Conservation (phyloP, 2,888 invertebrate genomes). For the Chirona hameri region DNA sequence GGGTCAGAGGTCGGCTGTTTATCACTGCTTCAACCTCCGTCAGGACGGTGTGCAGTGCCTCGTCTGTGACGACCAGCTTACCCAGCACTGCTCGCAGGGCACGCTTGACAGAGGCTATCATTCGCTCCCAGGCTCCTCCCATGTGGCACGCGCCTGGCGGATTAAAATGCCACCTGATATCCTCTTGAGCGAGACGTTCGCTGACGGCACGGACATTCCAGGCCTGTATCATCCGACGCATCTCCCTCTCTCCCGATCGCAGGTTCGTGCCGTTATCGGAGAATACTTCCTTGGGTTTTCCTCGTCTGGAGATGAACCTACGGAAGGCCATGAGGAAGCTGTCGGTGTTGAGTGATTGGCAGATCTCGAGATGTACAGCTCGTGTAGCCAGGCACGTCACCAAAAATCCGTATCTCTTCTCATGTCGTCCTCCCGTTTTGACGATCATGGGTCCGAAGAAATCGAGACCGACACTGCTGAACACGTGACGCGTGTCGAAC, state of each 20-base stretch:
- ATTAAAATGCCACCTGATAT: too few relatives aligned
- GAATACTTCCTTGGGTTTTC: background rate
- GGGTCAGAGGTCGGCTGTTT: background rate
- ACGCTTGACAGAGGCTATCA: too few relatives aligned
- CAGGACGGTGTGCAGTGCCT: too few relatives aligned
- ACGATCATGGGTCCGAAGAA: too few relatives aligned
- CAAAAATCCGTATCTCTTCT: background rate
- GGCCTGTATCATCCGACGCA: background rate
- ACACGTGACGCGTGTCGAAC: too few relatives aligned
- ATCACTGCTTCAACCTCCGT: background rate
- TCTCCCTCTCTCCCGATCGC: background rate
- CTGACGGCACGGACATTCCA: background rate
- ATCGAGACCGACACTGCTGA: too few relatives aligned
- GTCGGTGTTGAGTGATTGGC: background rate
- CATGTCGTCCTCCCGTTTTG: too few relatives aligned
- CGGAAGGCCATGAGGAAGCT: background rate
- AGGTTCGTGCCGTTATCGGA: background rate
- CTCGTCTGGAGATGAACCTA: background rate
- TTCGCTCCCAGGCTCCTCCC: too few relatives aligned
- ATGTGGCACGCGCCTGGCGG: too few relatives aligned
- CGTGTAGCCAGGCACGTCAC: background rate
- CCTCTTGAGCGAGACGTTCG: too few relatives aligned
- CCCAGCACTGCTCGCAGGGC: too few relatives aligned
- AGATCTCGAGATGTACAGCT: background rate
- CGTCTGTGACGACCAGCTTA: too few relatives aligned